Base-by-base conservation (phyloP, 2,888 invertebrate genomes). In the Xestia ashworthii region DNA sequence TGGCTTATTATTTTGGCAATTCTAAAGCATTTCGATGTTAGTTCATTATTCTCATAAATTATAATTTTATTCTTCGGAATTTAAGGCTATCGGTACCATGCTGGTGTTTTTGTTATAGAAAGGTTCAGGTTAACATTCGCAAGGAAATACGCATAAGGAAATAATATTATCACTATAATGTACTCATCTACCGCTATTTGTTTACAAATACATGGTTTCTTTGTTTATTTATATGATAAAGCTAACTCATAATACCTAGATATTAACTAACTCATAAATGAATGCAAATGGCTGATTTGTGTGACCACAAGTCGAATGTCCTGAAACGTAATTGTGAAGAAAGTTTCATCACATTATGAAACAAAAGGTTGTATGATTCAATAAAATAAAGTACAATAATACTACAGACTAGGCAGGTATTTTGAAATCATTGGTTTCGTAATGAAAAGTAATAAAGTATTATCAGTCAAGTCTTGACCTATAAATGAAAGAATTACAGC, bases 301-400 rank as follows among this genome's bases (percentile, higher is more conserved):
- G 32, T 73, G 48, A 66, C 25, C 71, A 55, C 38, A 77, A 65
- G 74, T 55, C 74, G 62, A 73, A 74, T 19, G 44, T 72, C 53
- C 78, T 78, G 76, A 74, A 86, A 78, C 12, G 2, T 71, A 69
- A 70, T 72, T 67, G 48, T 53, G 44, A 70, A 75, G 71, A 82
- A 81, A 78, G 64, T 88, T 88, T 79, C 87, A 67, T 83, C 82
- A 87, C 41, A 66, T 84, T 83, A 53, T 77, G 88, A 82, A 85
- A 87, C 60, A 84, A 79, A 68, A 68, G 67, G 38, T 68, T 62
- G 48, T 50, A 41, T 81, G 70, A 82, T 76, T 77, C 67, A 81
- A 76, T 76, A 76, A 71, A 81, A 60, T 53, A 32, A 53, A 44
- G 38, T 38, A 53, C 25, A 55, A 19, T 50, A 41, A 71, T 67